Percentiles rank a stretch among this genome's conserved stretches.
These are phyloP conservation scores for Epinotia bilunana DNA, from an alignment of 2,888 invertebrate species.

Conservation along the genomic window DNA sequence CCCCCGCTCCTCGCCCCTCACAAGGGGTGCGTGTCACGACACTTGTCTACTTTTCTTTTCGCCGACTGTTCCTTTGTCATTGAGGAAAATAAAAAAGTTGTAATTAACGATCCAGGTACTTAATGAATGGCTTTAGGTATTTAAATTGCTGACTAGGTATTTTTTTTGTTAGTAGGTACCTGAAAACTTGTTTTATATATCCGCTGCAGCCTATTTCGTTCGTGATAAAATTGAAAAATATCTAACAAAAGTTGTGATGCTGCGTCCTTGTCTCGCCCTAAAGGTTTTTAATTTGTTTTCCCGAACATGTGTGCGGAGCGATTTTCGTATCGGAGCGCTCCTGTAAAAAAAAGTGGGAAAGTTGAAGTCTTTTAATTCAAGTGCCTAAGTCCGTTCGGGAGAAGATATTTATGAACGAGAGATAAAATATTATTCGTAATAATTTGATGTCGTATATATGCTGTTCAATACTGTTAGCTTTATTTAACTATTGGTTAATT, in stretches of 20 bases:
- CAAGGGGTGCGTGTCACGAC: conserved; percentile 82
- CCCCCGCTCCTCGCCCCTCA: conserved; percentile 58
- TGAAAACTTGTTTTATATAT: conserved; percentile 35
- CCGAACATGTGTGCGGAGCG: conserved; percentile 34
- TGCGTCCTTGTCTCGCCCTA: conserved; percentile 37
- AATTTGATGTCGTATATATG: neutral
- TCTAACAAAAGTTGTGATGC: conserved; percentile 37
- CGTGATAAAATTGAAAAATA: conserved; percentile 16
- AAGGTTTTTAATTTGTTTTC: conserved; percentile 33
- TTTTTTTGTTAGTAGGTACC: conserved; percentile 46
- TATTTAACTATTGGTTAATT: neutral
- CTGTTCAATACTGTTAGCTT: neutral
- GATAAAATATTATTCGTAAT: neutral
- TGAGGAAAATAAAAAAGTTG: conserved; percentile 84
- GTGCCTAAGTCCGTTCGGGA: neutral
- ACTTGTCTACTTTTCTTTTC: conserved; percentile 85
- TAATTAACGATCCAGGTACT: conserved; percentile 84
- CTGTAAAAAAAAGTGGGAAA: conserved; percentile 33
- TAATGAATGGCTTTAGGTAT: conserved; percentile 76
- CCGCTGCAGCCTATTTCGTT: conserved; percentile 9
- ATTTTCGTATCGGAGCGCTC: conserved; percentile 31
- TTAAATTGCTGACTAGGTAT: conserved; percentile 54
- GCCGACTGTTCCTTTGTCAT: conserved; percentile 85
- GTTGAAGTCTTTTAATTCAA: conserved; percentile 26
- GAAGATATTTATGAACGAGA: neutral